Evolutionary conservation across 2,113 vertebrate species (phyloP), one percentile per base, ranked within the genome.

Genomic region (Nothoprocta pentlandii): DNA sequence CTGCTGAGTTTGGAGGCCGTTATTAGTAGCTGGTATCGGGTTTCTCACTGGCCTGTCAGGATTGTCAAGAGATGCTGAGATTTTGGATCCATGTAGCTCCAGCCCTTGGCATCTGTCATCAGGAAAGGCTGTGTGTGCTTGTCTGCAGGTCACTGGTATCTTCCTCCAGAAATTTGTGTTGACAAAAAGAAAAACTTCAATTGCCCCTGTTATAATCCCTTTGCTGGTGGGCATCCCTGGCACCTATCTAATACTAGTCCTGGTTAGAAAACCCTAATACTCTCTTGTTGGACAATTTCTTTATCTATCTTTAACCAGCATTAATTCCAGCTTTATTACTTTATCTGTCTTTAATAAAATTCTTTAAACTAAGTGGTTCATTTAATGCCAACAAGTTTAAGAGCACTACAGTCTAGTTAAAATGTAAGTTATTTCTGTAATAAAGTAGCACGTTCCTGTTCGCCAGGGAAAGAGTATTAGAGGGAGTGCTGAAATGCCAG

Each of bases 41-140:
- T 77, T 91, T 69, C 63, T 80, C 25, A 4, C 1, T 70, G 77
- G 47, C 25, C 21, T 80, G 8, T 71, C 36, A 67, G 70, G 41
- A 1, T 3, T 23, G 2, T 70, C n/a, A 44, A 21, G 87, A 67
- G 66, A 34, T 49, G 13, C 0, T 17, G 9, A 41, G 61, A 21
- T 11, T 74, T 70, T 70, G 68, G 41, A 12, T 39, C 44, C 1
- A 0, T 1, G 0, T 73, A 0, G 0, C 80, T 78, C 6, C 73
- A 59, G 51, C 76, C 91, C 23, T 59, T 62, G 49, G 64, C 26
- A 77, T 76, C 71, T 73, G 63, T 79, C 12, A 0, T 1, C 53
- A 49, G 76, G 80, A 78, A 90, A n/a, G 46, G 59, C 53, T 19
- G n/a, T 0, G 1, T 4, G 25, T 3, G 5, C 59, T 68, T 63